Percentiles rank a stretch among this genome's conserved stretches.
Evolutionary conservation across 2,888 invertebrate species (phyloP).

Genomic region (Tenthredo notha): DNA sequence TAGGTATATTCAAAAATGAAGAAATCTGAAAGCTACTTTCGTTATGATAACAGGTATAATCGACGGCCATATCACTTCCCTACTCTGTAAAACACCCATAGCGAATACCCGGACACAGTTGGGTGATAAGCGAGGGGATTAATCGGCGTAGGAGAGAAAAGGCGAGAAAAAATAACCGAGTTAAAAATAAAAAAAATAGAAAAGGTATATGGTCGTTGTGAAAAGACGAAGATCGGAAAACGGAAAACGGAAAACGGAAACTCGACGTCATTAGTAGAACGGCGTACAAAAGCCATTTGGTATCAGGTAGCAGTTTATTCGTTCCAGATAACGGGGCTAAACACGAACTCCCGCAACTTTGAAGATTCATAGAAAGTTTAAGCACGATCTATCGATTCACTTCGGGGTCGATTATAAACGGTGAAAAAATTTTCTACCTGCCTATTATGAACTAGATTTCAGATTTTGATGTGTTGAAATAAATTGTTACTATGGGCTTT

Average conservation of each 20-base stretch:
- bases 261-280: slow-evolving; percentile 15
- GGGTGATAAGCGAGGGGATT: slow-evolving; percentile 32
- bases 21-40: not conserved
- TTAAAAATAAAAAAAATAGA: not conserved
- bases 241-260: slow-evolving; percentile 26
- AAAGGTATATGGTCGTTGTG: not conserved
- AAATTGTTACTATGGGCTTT: not conserved
- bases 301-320: slow-evolving; percentile 32
- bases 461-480: not conserved
- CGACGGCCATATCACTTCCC: not conserved
- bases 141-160: not conserved
- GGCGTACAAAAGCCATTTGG: slow-evolving; percentile 18
- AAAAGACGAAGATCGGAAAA: slow-evolving; percentile 12
- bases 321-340: slow-evolving; percentile 1
- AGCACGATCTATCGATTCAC: not conserved
- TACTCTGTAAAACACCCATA: not conserved
- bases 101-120: not conserved
- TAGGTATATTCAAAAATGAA: not conserved
- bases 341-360: slow-evolving; percentile 1
- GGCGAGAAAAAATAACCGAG: not conserved
- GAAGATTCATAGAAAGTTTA: not conserved
- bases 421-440: not conserved
- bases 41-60: not conserved
- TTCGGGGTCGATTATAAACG: not conserved
- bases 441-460: not conserved